A percentile compares a stretch with the other conserved stretches of the same genome.
Evolutionary conservation across 2,888 invertebrate genomes (phyloP).

Genomic region (Piscicola geometra): DNA sequence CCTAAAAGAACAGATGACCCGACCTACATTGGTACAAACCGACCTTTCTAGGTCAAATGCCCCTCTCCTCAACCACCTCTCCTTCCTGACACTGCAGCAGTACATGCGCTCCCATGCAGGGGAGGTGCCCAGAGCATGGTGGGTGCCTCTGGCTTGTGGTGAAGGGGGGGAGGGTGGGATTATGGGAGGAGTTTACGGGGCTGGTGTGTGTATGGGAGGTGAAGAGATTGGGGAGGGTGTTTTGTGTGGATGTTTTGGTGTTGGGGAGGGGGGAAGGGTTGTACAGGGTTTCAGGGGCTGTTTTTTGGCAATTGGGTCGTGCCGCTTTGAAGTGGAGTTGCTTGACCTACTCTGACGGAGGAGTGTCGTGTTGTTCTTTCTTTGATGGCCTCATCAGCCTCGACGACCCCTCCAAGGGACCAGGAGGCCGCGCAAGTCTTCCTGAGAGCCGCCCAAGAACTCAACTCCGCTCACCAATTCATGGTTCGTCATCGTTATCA

Average conservation of each 20-base stretch:
- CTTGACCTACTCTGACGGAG: conserved; percentile 11
- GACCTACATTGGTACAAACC: conserved; percentile 47
- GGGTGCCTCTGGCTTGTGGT: background rate
- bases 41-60: conserved; percentile 52
- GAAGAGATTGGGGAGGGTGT: too few relatives aligned
- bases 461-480: background rate
- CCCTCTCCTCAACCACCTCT: conserved; percentile 50
- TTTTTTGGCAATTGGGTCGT: too few relatives aligned
- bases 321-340: conserved; percentile 11
- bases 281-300: too few relatives aligned
- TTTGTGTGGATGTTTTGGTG: too few relatives aligned
- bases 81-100: conserved; percentile 48
- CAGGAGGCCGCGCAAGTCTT: too few relatives aligned
- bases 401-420: too few relatives aligned
- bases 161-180: conserved; percentile 7
- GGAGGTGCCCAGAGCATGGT: conserved; percentile 50
- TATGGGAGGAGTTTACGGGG: background rate
- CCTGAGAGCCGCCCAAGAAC: too few relatives aligned
- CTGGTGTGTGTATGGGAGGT: background rate
- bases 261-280: too few relatives aligned
- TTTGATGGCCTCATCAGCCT: too few relatives aligned
- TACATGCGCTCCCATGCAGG: conserved; percentile 45
- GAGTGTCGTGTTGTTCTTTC: too few relatives aligned
- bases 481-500: background rate
- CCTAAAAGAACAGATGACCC: conserved; percentile 47